Conservation (phyloP, 2,797 vertebrate genomes). For the Synaphobranchus kaupii region DNA sequence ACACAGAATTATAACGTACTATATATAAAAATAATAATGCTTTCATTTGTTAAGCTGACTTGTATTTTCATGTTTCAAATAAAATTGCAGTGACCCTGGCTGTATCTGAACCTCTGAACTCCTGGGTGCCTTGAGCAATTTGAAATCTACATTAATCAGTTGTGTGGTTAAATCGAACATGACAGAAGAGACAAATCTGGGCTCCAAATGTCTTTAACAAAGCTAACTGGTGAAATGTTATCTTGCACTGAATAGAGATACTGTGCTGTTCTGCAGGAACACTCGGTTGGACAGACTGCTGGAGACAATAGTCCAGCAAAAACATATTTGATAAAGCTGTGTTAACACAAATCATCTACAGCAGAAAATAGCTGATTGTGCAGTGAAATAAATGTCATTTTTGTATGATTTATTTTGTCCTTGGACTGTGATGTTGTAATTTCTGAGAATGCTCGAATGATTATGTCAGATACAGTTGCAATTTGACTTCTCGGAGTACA, state of each 20-base stretch:
- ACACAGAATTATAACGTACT: not conserved
- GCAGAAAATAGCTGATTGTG: not conserved
- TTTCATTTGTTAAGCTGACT: not conserved
- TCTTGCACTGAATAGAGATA: not conserved
- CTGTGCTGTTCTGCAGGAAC: not conserved
- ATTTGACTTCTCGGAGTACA: not conserved
- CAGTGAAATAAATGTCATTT: not conserved
- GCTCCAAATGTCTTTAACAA: slow-evolving; percentile 3
- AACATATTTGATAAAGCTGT: not conserved
- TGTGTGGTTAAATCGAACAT: slow-evolving; percentile 3
- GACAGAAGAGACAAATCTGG: not conserved
- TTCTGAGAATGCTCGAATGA: not conserved
- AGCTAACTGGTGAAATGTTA: not conserved
- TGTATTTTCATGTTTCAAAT: slow-evolving; percentile 2
- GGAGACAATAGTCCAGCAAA: not conserved
- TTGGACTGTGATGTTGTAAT: not conserved
- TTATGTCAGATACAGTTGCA: not conserved
- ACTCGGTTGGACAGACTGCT: slow-evolving; percentile 1
- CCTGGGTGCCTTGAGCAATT: not conserved
- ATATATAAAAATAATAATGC: not conserved
- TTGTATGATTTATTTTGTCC: not conserved
- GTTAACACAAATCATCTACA: not conserved
- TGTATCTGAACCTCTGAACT: not conserved
- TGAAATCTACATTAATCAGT: not conserved
- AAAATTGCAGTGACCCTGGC: not conserved